Conservation (phyloP, 92 coral and sea anemone genomes). For the Phenganax subtilis region DNA sequence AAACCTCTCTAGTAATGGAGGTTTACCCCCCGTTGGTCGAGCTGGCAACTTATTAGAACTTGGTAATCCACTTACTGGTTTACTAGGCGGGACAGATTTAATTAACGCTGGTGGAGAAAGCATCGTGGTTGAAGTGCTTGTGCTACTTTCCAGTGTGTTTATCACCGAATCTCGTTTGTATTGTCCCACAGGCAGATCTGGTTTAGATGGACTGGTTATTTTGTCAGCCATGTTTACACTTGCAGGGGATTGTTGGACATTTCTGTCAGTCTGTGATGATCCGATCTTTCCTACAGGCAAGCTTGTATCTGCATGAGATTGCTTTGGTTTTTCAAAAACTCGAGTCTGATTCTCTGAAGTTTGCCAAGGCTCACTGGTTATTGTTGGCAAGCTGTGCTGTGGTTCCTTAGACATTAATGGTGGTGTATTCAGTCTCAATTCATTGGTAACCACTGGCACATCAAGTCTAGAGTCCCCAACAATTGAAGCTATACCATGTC, state of each 20-base stretch:
- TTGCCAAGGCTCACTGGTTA: neutral
- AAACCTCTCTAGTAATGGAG: constrained; percentile 80
- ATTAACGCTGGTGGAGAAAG: constrained; percentile 12
- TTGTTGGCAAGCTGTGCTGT: neutral
- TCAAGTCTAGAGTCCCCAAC: constrained; percentile 8
- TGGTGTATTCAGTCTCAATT: constrained; percentile 15
- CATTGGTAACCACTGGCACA: constrained; percentile 5
- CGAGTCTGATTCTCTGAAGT: neutral
- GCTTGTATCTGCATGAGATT: constrained; percentile 23
- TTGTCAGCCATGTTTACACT: neutral
- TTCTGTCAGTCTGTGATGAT: constrained; percentile 16
- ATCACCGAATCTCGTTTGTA: constrained; percentile 35
- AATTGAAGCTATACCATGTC: constrained; percentile 18
- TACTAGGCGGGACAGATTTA: constrained; percentile 15
- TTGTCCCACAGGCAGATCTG: constrained; percentile 25
- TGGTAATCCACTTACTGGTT: constrained; percentile 7
- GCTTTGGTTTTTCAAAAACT: constrained; percentile 19
- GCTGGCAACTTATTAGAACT: constrained; percentile 41
- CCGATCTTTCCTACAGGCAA: constrained; percentile 16
- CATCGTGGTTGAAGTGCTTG: constrained; percentile 7
- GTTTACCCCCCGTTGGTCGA: constrained; percentile 57
- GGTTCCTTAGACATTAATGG: constrained; percentile 12
- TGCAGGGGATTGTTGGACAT: neutral
- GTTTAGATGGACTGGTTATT: constrained; percentile 19
- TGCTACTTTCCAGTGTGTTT: constrained; percentile 13